A percentile compares a stretch with the other conserved stretches of the same genome.
These are phyloP conservation scores for Tiphia femorata DNA, from an alignment of 2,888 invertebrate species.

Conservation along the genomic window DNA sequence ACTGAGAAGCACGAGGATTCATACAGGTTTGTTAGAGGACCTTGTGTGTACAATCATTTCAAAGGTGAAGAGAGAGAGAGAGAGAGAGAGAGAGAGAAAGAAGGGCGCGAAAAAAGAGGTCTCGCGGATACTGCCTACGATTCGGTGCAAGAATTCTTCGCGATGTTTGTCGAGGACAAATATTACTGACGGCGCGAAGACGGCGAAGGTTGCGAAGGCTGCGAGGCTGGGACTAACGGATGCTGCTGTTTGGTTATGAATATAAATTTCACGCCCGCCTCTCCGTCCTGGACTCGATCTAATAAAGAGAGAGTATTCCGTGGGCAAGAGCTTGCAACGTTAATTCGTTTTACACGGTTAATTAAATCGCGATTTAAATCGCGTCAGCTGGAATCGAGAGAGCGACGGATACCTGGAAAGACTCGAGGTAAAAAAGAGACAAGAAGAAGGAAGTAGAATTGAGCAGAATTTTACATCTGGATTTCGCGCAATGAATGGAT, in stretches of 20 bases:
- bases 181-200: conserved; percentile 44
- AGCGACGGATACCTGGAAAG: too few species aligned
- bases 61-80: neutral
- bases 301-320: conserved; percentile 16
- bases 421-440: too few species aligned
- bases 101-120: conserved; percentile 14
- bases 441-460: too few species aligned
- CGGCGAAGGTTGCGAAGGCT: conserved; percentile 23
- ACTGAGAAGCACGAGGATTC: too few species aligned
- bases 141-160: conserved; percentile 48
- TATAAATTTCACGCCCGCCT: conserved; percentile 40
- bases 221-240: too few species aligned
- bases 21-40: too few species aligned
- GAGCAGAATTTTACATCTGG: too few species aligned
- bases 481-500: too few species aligned
- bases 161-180: conserved; percentile 50
- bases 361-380: too few species aligned
- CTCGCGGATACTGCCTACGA: conserved; percentile 17
- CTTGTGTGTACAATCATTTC: too few species aligned
- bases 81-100: conserved; percentile 4
- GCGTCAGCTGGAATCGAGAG: too few species aligned
- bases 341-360: too few species aligned
- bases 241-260: conserved; percentile 51
- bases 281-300: conserved; percentile 16
- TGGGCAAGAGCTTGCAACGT: conserved; percentile 4